Base-by-base conservation (phyloP, 2,888 invertebrate genomes). In the Nebria salina region DNA sequence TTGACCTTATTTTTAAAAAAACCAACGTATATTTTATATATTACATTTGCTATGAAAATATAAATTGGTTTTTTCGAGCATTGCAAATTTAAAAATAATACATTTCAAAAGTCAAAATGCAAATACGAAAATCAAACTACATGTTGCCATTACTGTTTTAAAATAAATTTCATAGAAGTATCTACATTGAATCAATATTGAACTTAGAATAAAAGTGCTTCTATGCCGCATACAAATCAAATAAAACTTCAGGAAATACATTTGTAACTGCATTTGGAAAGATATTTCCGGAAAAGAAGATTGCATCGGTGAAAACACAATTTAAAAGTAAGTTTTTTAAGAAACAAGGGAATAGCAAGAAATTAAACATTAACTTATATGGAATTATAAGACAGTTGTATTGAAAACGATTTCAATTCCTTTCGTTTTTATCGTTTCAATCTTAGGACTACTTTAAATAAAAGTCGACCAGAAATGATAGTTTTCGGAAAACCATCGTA, bases 361-460 rank as follows among this genome's bases (percentile, higher is more conserved):
- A 34, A 2, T 34, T 34, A 34, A 34, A 34, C 34, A 5, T 34
- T 34, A 4, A 34, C 34, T 34, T 34, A 34, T 34, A 34, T 34
- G 34, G n/a, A 26, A 25, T 15, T 65, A 13, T 34, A 34, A 20
- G 70, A 20, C 9, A 3, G 42, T 70, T 68, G 72, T 72, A 70
- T 77, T 72, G 68, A 77, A 64, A 64, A 72, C 64, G 77, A 77
- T 77, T 77, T 77, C 72, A 64, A 77, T 77, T 43, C 34, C 70
- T 76, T 76, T 72, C 77, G 34, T 77, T 77, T 77, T 77, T 72
- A 77, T 77, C 72, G 77, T 20, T 70, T 20, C 72, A 64, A 72
- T n/a, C 9, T 68, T 26, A 7, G 68, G 26, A 68, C 7, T 7
- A 11, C 43, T 41, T 34, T 41, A 79, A 74, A 79, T 79, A 79